A percentile compares a stretch with the other conserved stretches of the same genome.
These are phyloP conservation scores for Turdus rufiventris DNA, from an alignment of 2,113 vertebrate genomes.

Conservation along the genomic window DNA sequence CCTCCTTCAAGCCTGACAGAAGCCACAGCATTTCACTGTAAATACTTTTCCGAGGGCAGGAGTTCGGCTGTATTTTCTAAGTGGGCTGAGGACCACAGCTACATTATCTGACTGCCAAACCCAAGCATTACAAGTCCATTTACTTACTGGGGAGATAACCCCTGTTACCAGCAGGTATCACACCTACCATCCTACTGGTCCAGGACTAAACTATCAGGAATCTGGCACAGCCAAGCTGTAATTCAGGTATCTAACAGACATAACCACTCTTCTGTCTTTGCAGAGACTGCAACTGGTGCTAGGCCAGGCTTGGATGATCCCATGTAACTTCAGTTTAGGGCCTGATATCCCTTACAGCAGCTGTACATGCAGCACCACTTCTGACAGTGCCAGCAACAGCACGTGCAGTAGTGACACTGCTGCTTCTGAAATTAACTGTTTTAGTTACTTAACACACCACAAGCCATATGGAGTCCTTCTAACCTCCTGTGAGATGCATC, in stretches of 20 bases:
- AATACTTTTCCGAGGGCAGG: neutral
- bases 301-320: neutral
- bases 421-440: neutral
- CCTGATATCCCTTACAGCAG: neutral
- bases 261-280: neutral
- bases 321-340: rapidly evolving
- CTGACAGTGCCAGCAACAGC: neutral
- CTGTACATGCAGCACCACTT: neutral
- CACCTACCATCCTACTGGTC: neutral
- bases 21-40: neutral
- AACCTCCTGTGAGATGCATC: neutral
- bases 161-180: neutral
- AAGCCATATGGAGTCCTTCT: neutral
- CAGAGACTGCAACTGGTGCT: neutral
- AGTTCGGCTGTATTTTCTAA: neutral
- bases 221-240: neutral
- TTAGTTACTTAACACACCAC: neutral
- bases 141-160: neutral
- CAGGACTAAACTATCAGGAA: neutral
- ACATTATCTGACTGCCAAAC: neutral
- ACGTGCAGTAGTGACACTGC: rapidly evolving
- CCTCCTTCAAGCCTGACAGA: neutral
- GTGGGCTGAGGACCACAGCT: neutral
- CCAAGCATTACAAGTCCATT: neutral
- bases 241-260: neutral